Evolutionary conservation across 2,888 invertebrate genomes (phyloP), one percentile per base, ranked within the genome.

Genomic region (Parnassius smintheus): DNA sequence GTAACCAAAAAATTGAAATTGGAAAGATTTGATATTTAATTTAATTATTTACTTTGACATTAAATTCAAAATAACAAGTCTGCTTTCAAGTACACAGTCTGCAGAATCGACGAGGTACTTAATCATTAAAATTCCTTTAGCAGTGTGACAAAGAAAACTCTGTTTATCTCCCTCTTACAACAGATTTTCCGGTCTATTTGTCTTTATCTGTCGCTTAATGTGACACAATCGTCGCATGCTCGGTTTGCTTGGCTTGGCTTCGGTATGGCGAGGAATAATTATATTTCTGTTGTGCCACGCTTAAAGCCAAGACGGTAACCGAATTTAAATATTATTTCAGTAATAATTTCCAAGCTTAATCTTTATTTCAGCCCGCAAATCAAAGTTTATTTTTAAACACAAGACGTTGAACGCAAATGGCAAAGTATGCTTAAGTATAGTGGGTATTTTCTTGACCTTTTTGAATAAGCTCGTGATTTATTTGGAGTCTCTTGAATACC

Each of bases 101-200:
- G 61, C 61, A 56, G 66, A 62, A 64, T 64, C 65, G 60, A 67
- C 53, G 59, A 65, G 63, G 72, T 69, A 76, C 82, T 85, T 79
- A 85, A 90, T 89, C 88, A 89, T 89, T 89, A 88, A 88, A 88
- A 88, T 86, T 85, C 81, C 78, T 77, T 70, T 73, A 75, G 70
- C 72, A 76, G 68, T 70, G 81, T 74, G 75, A 83, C 82, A 80
- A 82, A 83, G 83, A 82, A 80, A 83, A 81, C 72, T 70, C 76
- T 80, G 79, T 85, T 84, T 84, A 83, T 89, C 89, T 78, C 86
- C 75, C 80, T 90, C 87, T 73, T 76, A 77, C 86, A 77, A 78
- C 79, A 76, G 85, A 86, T 88, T 89, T 89, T 88, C 88, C 86
- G 86, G 83, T 88, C 86, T 89, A 89, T 90, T 89, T 89, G 88